phyloP scores from a whole-genome alignment of 2,888 invertebrate genomes.

The Drosophila fulvimacula region DNA sequence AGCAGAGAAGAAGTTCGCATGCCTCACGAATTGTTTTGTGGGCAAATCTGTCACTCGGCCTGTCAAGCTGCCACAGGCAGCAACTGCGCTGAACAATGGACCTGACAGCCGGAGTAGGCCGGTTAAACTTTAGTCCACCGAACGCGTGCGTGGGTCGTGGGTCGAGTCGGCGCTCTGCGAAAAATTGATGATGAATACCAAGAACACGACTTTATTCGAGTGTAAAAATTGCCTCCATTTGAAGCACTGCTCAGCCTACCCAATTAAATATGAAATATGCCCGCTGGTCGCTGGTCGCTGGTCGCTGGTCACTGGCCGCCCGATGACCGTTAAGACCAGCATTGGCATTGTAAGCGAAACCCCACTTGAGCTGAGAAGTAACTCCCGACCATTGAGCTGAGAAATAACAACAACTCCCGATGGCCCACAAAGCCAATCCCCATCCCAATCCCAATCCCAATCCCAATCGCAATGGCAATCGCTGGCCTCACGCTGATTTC shows the following conservation, averaged over 20 bases:
- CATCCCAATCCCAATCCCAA: not conserved
- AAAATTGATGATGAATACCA: constrained; percentile 10
- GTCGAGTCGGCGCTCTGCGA: not conserved
- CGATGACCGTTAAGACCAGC: constrained; percentile 19
- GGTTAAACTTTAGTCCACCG: constrained; percentile 6
- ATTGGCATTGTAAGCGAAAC: constrained; percentile 42
- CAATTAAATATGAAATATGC: constrained; percentile 16
- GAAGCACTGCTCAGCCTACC: not conserved
- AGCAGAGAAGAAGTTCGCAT: constrained; percentile 50
- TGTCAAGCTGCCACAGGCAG: constrained; percentile 59
- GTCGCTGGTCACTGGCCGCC: too few species aligned
- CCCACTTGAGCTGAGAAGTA: constrained; percentile 31
- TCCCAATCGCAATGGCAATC: constrained; percentile 2
- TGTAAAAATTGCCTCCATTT: not conserved
- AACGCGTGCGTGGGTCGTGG: constrained; percentile 2
- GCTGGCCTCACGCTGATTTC: constrained; percentile 72
- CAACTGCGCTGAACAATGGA: constrained; percentile 32
- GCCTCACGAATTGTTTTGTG: constrained; percentile 69
- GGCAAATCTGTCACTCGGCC: constrained; percentile 72
- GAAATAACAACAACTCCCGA: constrained; percentile 48
- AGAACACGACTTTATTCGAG: constrained; percentile 3
- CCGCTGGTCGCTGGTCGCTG: too few species aligned
- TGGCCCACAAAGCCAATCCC: constrained; percentile 56
- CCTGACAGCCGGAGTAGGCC: constrained; percentile 24
- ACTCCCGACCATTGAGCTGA: constrained; percentile 27